These are phyloP conservation scores for Nomada hirtipes DNA, from an alignment of 2,888 invertebrate genomes.

Conservation along the genomic window DNA sequence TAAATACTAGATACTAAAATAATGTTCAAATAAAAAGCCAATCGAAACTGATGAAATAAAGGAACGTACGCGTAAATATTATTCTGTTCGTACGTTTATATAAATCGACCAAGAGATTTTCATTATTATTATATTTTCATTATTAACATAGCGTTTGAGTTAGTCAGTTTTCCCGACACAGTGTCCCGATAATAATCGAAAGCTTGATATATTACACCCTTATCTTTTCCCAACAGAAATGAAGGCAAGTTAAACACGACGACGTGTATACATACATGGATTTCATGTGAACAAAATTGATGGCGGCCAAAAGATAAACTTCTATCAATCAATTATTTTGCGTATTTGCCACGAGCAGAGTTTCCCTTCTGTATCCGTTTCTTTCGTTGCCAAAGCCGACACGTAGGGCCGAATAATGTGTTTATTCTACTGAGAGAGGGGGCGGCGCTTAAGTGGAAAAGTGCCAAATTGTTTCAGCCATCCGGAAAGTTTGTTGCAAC, in stretches of 20 bases:
- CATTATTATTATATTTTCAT: too few relatives aligned
- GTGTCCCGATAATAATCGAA: not conserved
- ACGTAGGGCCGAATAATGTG: slow-evolving; percentile 43
- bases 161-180: too few relatives aligned
- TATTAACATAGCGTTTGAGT: too few relatives aligned
- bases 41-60: too few relatives aligned
- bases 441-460: slow-evolving; percentile 49
- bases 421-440: slow-evolving; percentile 47
- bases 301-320: slow-evolving; percentile 7
- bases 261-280: not conserved
- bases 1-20: too few relatives aligned
- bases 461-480: slow-evolving; percentile 58
- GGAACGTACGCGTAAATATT: too few relatives aligned
- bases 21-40: too few relatives aligned
- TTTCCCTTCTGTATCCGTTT: slow-evolving; percentile 5
- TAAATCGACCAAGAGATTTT: too few relatives aligned
- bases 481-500: slow-evolving; percentile 9
- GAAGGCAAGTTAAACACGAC: not conserved
- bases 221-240: not conserved
- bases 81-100: too few relatives aligned
- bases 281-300: not conserved
- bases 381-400: slow-evolving; percentile 46
- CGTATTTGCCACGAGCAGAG: slow-evolving; percentile 3
- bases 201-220: not conserved
- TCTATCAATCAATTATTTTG: slow-evolving; percentile 25